Evolutionary conservation across 2,888 invertebrate genomes (phyloP).

Genomic region (Molanna angustata): DNA sequence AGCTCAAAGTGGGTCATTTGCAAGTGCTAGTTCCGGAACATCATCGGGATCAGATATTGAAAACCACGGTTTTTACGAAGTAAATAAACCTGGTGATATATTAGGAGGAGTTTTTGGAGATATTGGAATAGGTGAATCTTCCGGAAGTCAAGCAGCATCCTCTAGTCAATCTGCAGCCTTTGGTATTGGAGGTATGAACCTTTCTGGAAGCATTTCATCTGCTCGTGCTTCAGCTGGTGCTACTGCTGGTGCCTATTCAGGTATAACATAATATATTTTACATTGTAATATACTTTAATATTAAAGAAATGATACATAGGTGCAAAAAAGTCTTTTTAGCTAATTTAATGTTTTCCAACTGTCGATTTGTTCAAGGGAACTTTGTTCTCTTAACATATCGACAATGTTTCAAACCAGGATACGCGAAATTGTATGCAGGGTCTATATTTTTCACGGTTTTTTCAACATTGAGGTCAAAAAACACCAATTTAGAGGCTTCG

Average conservation of each 20-base stretch:
- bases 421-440: too few relatives aligned
- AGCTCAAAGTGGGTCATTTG: not conserved
- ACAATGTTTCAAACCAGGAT: too few relatives aligned
- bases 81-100: not conserved
- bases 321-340: too few relatives aligned
- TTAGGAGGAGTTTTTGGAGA: conserved; percentile 33
- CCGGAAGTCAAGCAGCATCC: conserved; percentile 24
- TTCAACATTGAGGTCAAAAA: too few relatives aligned
- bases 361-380: too few relatives aligned
- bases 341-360: too few relatives aligned
- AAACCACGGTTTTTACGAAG: not conserved
- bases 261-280: too few relatives aligned
- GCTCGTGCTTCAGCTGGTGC: conserved; percentile 21
- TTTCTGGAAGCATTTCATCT: conserved; percentile 16
- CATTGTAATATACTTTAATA: too few relatives aligned
- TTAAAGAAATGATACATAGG: too few relatives aligned
- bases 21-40: not conserved
- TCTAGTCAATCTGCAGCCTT: conserved; percentile 17
- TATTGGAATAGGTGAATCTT: conserved; percentile 26
- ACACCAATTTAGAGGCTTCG: too few relatives aligned
- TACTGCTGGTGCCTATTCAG: conserved; percentile 5
- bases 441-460: too few relatives aligned
- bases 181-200: conserved; percentile 13
- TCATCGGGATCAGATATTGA: not conserved
- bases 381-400: too few relatives aligned